Base-by-base conservation (phyloP, 2,888 invertebrate genomes). In the Perdita meconis region DNA sequence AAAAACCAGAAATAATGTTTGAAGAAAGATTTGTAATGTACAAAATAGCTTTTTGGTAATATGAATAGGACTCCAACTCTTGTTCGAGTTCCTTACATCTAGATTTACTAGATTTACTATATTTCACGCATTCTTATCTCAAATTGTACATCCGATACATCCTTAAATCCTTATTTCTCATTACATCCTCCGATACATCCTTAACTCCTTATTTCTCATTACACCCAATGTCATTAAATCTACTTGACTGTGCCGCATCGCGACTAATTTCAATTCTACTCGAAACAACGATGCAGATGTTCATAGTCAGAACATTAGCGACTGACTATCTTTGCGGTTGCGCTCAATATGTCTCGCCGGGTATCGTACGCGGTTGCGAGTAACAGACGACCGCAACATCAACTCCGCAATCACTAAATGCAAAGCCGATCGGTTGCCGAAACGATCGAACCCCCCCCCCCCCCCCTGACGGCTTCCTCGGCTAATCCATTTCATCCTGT, bases 341-440 rank as follows among this genome's bases (percentile, higher is more conserved):
- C 26, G 47, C 38, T 51, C 64, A 55, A 75, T 75, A 75, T 64
- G 59, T 77, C n/a, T n/a, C 68, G 47, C 55, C 44, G 53, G 26
- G 44, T 38, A 47, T 53, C 71, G 65, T 67, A 24, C 13, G 56
- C 71, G 47, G 56, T 76, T 75, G 71, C 79, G 59, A 84, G 67
- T 82, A 84, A 80, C 82, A 70, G 56, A 80, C 69, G 69, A 82
- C 84, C 84, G 47, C 79, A 75, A 56, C 71, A 66, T 64, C 80
- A 63, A 69, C 77, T 72, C 72, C 60, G 77, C 81, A 81, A 82
- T 84, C 81, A 65, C 71, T 71, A 78, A 87, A 83, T 75, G 73
- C 77, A 74, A 83, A 81, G 76, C 73, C 65, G 65, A 80, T 73
- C 38, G 26, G 19, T 53, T 12, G 22, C 12, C 30, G 64, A 38